phyloP scores from a whole-genome alignment of 1,140 invertebrate genomes.

The Caligus rogercresseyi region DNA sequence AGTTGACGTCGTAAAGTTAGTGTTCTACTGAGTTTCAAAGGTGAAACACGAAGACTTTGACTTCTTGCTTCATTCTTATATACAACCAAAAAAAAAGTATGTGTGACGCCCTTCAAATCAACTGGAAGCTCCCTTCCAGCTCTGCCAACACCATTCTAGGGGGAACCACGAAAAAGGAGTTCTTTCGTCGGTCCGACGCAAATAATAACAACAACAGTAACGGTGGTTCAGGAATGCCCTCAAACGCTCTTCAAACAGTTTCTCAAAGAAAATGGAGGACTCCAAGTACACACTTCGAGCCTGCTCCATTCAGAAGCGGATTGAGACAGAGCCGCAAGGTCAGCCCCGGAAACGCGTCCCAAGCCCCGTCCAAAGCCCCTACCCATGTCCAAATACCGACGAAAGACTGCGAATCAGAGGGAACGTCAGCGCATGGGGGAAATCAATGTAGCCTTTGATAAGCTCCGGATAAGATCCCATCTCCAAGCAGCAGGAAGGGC shows the following conservation, averaged over 20 bases:
- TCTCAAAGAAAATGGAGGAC: not conserved
- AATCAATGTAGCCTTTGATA: conserved; percentile 19
- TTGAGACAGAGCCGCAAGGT: conserved; percentile 1
- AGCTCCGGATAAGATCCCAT: conserved; percentile 13
- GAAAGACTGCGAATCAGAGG: conserved; percentile 15
- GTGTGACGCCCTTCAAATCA: conserved; percentile 11
- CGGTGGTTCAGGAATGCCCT: not conserved
- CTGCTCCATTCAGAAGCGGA: conserved; percentile 5
- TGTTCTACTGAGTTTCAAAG: not conserved
- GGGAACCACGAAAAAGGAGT: not conserved
- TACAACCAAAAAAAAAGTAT: not conserved
- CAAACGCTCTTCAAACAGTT: not conserved
- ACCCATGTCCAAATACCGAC: conserved; percentile 15
- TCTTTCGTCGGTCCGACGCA: not conserved
- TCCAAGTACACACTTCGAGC: conserved; percentile 10
- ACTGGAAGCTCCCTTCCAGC: conserved; percentile 8
- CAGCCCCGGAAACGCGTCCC: conserved; percentile 17
- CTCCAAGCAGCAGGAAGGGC: not conserved
- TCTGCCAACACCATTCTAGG: not conserved
- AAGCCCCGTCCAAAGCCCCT: conserved; percentile 6
- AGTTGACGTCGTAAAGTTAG: not conserved
- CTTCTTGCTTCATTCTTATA: no score
- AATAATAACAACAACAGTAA: not conserved
- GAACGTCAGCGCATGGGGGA: conserved; percentile 17
- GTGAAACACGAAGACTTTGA: not conserved